Conservation (phyloP, 2,888 invertebrate genomes). For the Odontocerum albicorne region DNA sequence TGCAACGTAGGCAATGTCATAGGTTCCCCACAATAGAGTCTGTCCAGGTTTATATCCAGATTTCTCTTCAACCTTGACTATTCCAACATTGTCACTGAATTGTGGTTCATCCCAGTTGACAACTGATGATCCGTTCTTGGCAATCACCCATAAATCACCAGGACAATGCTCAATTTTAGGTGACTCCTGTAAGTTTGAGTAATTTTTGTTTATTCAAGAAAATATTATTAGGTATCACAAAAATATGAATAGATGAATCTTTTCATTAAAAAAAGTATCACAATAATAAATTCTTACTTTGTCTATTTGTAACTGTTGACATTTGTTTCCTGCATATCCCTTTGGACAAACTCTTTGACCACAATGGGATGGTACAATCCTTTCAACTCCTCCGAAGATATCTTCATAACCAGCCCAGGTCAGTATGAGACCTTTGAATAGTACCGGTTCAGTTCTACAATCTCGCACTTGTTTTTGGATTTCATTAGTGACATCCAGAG, state of each 20-base stretch:
- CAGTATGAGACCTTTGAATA: constrained; percentile 81
- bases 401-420: constrained; percentile 96
- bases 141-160: constrained; percentile 92
- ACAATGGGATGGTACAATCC: constrained; percentile 89
- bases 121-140: constrained; percentile 86
- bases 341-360: constrained; percentile 87
- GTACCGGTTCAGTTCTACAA: constrained; percentile 88
- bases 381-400: constrained; percentile 84
- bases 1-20: constrained; percentile 91
- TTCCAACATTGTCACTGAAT: constrained; percentile 86
- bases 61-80: constrained; percentile 77
- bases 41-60: constrained; percentile 87
- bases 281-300: too few relatives aligned
- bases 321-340: constrained; percentile 83
- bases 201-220: too few relatives aligned
- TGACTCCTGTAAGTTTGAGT: constrained; percentile 63
- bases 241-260: too few relatives aligned
- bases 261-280: too few relatives aligned
- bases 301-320: constrained; percentile 81
- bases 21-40: constrained; percentile 87
- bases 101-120: constrained; percentile 92
- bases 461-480: constrained; percentile 93
- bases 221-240: too few relatives aligned
- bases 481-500: constrained; percentile 88
- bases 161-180: constrained; percentile 90